Conservation (phyloP, 2,888 invertebrate species). For the Phytoseiulus persimilis region DNA sequence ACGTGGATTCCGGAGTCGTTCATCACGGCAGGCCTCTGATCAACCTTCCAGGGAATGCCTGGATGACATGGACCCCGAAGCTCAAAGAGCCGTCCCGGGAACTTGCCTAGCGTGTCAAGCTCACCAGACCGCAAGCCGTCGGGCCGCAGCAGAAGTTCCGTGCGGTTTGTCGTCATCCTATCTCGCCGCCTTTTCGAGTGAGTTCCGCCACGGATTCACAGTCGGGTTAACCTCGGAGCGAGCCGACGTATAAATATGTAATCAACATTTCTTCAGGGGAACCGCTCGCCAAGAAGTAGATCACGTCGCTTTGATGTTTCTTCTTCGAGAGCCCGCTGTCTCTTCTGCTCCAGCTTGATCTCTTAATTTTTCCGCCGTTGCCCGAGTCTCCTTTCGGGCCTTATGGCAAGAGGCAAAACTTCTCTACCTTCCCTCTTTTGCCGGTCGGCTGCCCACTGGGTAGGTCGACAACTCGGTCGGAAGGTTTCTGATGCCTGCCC, state of each 20-base stretch:
- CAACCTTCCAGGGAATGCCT: too few relatives aligned
- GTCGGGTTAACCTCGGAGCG: background rate
- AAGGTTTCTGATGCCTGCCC: background rate
- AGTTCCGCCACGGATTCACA: background rate
- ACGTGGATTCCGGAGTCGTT: too few relatives aligned
- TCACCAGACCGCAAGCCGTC: background rate
- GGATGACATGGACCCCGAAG: too few relatives aligned
- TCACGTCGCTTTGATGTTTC: background rate
- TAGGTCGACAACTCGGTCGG: too few relatives aligned
- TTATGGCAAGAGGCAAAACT: too few relatives aligned
- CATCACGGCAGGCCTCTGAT: too few relatives aligned
- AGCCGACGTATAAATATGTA: background rate
- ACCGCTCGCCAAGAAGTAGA: background rate
- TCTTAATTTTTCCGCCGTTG: background rate
- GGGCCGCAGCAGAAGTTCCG: background rate
- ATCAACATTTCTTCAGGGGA: background rate
- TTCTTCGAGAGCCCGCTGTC: background rate
- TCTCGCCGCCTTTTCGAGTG: background rate
- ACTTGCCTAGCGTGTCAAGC: background rate
- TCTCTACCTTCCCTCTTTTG: too few relatives aligned
- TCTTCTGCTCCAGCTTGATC: background rate
- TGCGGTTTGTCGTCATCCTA: background rate
- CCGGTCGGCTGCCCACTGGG: too few relatives aligned
- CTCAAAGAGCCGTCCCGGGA: too few relatives aligned
- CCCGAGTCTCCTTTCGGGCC: background rate